Evolutionary conservation across 1,140 invertebrate genomes (phyloP).

Genomic region (Drosophila hydei): DNA sequence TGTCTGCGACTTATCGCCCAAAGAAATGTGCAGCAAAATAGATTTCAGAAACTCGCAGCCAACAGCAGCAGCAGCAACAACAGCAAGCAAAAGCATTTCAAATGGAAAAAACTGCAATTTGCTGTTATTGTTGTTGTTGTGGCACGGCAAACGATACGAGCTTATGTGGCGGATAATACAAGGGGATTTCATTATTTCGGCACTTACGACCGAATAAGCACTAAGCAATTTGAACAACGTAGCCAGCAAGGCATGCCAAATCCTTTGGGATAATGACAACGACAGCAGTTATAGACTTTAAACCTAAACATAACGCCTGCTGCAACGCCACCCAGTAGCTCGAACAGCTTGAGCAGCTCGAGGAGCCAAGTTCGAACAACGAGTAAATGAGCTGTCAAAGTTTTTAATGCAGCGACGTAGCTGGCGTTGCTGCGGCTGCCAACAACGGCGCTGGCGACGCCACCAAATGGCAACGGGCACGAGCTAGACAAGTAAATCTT

Average conservation of each 20-base stretch:
- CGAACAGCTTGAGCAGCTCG: slow-evolving; percentile 1
- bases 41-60: slow-evolving; percentile 44
- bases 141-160: slow-evolving; percentile 43
- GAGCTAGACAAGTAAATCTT: slow-evolving; percentile 82
- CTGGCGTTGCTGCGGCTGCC: slow-evolving; percentile 39
- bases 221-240: slow-evolving; percentile 71
- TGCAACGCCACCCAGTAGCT: slow-evolving; percentile 20
- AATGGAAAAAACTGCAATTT: slow-evolving; percentile 23
- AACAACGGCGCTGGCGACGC: slow-evolving; percentile 40
- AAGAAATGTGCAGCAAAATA: slow-evolving; percentile 78
- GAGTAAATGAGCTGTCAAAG: slow-evolving; percentile 82
- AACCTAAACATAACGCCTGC: slow-evolving; percentile 69
- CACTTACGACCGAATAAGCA: slow-evolving; percentile 78
- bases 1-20: slow-evolving; percentile 79
- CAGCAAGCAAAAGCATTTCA: slow-evolving; percentile 11
- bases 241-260: slow-evolving; percentile 51
- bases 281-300: slow-evolving; percentile 74
- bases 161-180: slow-evolving; percentile 79
- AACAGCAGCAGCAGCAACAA: slow-evolving; percentile 12
- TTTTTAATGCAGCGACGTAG: slow-evolving; percentile 74
- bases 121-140: background rate
- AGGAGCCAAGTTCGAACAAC: slow-evolving; percentile 72
- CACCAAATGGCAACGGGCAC: slow-evolving; percentile 76
- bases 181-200: slow-evolving; percentile 79
- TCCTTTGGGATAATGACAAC: slow-evolving; percentile 54